Percentiles rank a stretch among this genome's conserved stretches.
Evolutionary conservation across 2,113 vertebrate genomes (phyloP).

Genomic region (Corvus hawaiiensis): DNA sequence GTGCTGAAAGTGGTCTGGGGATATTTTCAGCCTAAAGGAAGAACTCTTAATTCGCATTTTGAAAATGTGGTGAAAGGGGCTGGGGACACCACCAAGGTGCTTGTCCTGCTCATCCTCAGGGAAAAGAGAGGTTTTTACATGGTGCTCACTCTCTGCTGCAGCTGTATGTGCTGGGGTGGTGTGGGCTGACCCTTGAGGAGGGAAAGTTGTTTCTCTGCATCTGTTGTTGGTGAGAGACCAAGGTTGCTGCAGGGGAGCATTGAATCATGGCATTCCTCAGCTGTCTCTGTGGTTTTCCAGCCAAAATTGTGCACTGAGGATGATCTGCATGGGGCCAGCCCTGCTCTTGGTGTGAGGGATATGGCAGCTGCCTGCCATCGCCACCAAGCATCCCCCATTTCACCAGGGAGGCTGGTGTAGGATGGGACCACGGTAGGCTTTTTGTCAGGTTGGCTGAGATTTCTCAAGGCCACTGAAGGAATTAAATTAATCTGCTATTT

Average conservation of each 20-base stretch:
- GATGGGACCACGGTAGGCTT: neutral
- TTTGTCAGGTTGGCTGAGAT: neutral
- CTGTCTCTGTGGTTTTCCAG: neutral
- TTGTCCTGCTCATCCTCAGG: neutral
- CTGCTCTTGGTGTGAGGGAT: neutral
- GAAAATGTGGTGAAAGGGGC: neutral
- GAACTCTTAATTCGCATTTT: neutral
- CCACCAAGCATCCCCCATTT: rapidly evolving
- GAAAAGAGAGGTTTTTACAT: neutral
- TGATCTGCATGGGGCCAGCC: neutral
- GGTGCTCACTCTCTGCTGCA: rapidly evolving
- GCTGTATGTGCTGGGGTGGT: neutral
- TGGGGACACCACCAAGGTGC: neutral
- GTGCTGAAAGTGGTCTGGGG: neutral
- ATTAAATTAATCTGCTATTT: neutral
- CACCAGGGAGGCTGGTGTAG: rapidly evolving
- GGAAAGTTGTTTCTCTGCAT: neutral
- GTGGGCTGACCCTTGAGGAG: neutral
- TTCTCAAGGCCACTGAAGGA: neutral
- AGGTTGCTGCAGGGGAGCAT: neutral
- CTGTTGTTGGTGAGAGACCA: neutral
- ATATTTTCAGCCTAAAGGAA: neutral
- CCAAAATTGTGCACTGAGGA: neutral
- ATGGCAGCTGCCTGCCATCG: neutral
- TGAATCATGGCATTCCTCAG: neutral